phyloP scores from a whole-genome alignment of 2,797 vertebrate species.

The Gymnodraco acuticeps region DNA sequence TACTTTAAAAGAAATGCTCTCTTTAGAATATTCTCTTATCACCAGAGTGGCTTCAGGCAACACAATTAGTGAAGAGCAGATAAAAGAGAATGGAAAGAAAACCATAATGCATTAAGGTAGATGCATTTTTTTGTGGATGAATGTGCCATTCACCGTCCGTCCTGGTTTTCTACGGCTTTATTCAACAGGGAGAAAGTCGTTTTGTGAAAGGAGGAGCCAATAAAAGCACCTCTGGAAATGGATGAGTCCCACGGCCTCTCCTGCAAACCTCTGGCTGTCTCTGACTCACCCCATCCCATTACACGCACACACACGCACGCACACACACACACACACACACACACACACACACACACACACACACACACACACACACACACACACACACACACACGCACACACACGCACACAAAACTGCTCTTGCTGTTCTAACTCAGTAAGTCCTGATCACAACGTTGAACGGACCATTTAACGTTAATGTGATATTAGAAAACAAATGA shows the following conservation, averaged over 20 bases:
- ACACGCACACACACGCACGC: neutral
- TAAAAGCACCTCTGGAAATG: constrained; percentile 30
- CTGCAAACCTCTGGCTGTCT: constrained; percentile 5
- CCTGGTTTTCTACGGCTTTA: constrained; percentile 42
- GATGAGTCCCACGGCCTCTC: constrained; percentile 22
- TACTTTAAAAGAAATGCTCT: constrained; percentile 42
- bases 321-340: neutral
- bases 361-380: neutral
- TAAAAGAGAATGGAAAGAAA: constrained; percentile 22
- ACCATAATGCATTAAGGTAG: constrained; percentile 12
- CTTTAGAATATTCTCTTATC: constrained; percentile 34
- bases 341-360: neutral
- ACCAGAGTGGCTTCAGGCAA: constrained; percentile 22
- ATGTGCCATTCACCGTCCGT: constrained; percentile 30
- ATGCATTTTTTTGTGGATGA: constrained; percentile 39
- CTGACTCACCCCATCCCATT: neutral
- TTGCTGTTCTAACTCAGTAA: neutral
- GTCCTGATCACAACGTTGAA: constrained; percentile 13
- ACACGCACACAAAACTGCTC: neutral
- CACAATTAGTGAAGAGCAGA: constrained; percentile 11
- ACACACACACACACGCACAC: neutral
- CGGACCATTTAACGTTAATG: neutral
- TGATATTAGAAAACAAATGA: constrained; percentile 3
- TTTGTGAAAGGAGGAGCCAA: constrained; percentile 56
- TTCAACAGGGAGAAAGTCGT: constrained; percentile 48